Conservation (phyloP, 2,113 vertebrate genomes). For the Fulmarus glacialis region DNA sequence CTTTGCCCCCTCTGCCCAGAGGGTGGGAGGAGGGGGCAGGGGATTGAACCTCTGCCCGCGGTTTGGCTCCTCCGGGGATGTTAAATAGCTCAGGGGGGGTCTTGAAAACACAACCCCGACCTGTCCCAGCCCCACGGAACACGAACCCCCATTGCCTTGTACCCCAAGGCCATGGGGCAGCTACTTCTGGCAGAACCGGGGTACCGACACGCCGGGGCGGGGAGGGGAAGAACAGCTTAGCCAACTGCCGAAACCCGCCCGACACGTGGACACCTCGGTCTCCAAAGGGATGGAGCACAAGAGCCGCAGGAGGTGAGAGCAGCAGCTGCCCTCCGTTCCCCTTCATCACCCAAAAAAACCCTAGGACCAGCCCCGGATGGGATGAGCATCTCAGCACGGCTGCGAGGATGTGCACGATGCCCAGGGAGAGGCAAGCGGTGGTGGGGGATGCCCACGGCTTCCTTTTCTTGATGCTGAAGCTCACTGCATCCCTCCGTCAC, state of each 20-base stretch:
- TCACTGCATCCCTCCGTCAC: background rate
- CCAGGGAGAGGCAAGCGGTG: background rate
- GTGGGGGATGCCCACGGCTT: background rate
- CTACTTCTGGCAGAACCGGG: background rate
- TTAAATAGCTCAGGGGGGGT: background rate
- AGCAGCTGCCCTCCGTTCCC: background rate
- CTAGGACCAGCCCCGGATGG: background rate
- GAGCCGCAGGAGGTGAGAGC: background rate
- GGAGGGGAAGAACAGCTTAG: background rate
- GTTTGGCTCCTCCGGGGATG: background rate
- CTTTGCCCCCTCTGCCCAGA: background rate
- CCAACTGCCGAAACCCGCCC: background rate
- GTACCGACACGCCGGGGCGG: background rate
- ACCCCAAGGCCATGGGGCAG: background rate
- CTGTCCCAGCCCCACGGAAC: background rate
- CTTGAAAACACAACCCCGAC: background rate
- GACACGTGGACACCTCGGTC: rapidly evolving
- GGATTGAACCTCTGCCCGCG: too few species aligned
- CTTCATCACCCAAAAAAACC: too few species aligned
- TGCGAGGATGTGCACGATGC: rapidly evolving
- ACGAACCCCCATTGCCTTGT: background rate
- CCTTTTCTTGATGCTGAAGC: background rate
- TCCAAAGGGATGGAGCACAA: background rate
- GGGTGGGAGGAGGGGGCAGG: background rate
- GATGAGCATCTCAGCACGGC: background rate